phyloP scores from a whole-genome alignment of 2,113 vertebrate species.

The Xyliphius kryptos region DNA sequence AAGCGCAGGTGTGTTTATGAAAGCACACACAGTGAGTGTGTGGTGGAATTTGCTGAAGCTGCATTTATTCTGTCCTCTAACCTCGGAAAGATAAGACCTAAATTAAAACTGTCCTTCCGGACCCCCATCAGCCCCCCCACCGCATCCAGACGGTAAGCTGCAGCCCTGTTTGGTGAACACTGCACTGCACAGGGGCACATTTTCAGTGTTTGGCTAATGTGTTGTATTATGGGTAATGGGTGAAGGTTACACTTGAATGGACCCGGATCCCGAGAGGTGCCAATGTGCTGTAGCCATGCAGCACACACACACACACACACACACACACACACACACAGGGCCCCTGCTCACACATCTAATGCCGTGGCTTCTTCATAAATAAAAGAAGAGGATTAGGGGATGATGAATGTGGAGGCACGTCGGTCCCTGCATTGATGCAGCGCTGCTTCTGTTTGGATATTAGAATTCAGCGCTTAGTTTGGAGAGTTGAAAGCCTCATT shows the following conservation, averaged over 20 bases:
- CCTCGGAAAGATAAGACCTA: no score
- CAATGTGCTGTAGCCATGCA: neutral
- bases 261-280: constrained; percentile 2
- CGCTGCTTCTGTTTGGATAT: neutral
- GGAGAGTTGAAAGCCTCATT: neutral
- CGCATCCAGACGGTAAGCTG: neutral
- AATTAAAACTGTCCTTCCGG: no score
- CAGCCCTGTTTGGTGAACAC: neutral
- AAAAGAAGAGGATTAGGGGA: constrained; percentile 31
- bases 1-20: no score
- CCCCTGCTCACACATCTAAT: neutral
- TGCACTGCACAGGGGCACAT: neutral
- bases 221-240: constrained; percentile 21
- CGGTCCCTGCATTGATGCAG: neutral
- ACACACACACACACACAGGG: neutral
- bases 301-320: neutral
- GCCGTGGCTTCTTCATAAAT: constrained; percentile 24
- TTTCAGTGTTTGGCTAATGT: constrained; percentile 6
- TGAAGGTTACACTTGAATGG: constrained; percentile 13
- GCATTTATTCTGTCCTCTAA: no score
- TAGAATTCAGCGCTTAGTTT: neutral
- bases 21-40: no score
- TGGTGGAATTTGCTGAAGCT: no score
- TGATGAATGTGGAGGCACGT: constrained; percentile 16
- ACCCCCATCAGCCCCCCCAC: no score